Evolutionary conservation across 2,797 vertebrate species (phyloP).

Genomic region (Catostomus latipinnis): DNA sequence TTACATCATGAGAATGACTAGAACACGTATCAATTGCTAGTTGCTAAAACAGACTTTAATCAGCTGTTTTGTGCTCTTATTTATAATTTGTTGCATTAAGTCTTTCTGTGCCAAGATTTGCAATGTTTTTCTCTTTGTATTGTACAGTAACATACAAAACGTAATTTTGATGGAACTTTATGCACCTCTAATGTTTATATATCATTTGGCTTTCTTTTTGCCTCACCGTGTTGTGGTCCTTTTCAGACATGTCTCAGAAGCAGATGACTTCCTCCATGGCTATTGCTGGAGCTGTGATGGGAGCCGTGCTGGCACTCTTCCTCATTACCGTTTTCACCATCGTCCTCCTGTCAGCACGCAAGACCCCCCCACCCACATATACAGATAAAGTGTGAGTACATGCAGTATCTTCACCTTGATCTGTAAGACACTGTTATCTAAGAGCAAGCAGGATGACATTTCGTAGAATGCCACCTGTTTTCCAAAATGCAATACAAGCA

Average conservation of each 20-base stretch:
- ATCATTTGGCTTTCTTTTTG: slow-evolving; percentile 4
- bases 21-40: neutral
- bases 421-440: slow-evolving; percentile 10
- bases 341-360: slow-evolving; percentile 87
- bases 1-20: no score
- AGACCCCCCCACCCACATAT: slow-evolving; percentile 80
- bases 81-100: slow-evolving; percentile 11
- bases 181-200: slow-evolving; percentile 35
- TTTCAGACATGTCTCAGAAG: slow-evolving; percentile 87
- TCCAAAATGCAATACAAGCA: neutral
- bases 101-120: slow-evolving; percentile 12
- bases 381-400: slow-evolving; percentile 93
- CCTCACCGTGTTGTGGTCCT: slow-evolving; percentile 17
- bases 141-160: neutral
- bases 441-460: neutral
- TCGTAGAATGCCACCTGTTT: neutral
- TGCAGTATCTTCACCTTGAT: neutral
- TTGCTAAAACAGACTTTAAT: neutral
- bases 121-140: slow-evolving; percentile 7
- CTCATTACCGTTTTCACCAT: slow-evolving; percentile 90
- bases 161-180: slow-evolving; percentile 14
- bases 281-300: slow-evolving; percentile 91
- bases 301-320: slow-evolving; percentile 92
- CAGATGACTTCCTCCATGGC: slow-evolving; percentile 88
- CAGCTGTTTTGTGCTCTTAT: slow-evolving; percentile 15